Base-by-base conservation (phyloP, 2,888 invertebrate genomes). In the Auanema freiburgensis region DNA sequence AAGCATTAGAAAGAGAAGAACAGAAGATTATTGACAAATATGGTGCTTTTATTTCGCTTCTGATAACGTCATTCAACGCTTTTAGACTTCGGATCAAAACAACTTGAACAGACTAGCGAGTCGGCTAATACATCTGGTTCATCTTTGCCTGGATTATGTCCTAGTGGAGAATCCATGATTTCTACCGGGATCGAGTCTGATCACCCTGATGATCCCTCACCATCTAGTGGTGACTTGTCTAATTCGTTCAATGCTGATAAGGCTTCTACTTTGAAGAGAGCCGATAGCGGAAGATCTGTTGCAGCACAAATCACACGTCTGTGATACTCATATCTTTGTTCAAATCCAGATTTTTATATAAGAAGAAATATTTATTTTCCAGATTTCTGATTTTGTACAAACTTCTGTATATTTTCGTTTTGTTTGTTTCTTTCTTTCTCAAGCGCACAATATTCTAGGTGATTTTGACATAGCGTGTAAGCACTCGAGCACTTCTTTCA, bases 1-100 rank as follows among this genome's bases (percentile, higher is more conserved):
- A 71, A 25, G 57, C 64, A 40, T 49, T 57, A 23, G 65, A 69
- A 21, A 59, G 64, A 42, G 65, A 72, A 46, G 56, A 66, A 25
- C 44, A 63, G 46, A 59, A 21, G 54, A 16, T 65, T 14, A 24
- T 57, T 12, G 25, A 11, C 24, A 60, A 63, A 41, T 55, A 50
- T 42, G n/a, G 63, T 66, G 44, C 57, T 59, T 63, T 21, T 21
- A 56, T 25, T 53, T 18, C 2, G 43, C 52, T 53, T 40, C 6
- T 14, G 52, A 33, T 50, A 50, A 23, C 50, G 16, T 16, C 11
- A 12, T 16, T 50, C 2, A 12, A 50, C 11, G 2, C 50, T 50
- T 16, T 24, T 16, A 23, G 21, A 23, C 18, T 18, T n/a, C 16
- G 50, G 21, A 21, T 50, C 50, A 50, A 24, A 50, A 33, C 33